A percentile compares a stretch with the other conserved stretches of the same genome.
Evolutionary conservation across 92 coral and sea anemone genomes (phyloP).

Genomic region (Palythoa heliodiscus): DNA sequence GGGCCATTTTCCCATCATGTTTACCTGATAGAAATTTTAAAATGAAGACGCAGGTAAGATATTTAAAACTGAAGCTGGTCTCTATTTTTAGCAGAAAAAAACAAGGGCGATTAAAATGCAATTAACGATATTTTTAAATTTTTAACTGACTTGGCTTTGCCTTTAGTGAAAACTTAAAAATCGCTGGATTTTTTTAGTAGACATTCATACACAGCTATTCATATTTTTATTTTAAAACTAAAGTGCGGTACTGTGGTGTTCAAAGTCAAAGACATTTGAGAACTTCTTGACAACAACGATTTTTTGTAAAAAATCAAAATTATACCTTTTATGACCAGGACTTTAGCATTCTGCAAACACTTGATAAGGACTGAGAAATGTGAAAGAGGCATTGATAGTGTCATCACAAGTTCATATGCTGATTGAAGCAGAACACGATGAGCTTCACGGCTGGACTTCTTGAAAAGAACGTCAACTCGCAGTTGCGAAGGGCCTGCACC

Average conservation of each 20-base stretch:
- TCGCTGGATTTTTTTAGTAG: background rate
- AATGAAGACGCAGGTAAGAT: background rate
- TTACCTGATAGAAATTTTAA: background rate
- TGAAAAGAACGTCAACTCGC: conserved; percentile 18
- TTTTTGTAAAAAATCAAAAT: conserved; percentile 5
- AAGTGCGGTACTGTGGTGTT: conserved; percentile 5
- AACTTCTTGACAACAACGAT: conserved; percentile 20
- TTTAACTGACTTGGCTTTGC: too few relatives aligned
- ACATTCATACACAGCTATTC: background rate
- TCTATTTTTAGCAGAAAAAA: background rate
- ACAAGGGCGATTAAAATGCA: background rate
- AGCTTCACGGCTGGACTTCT: conserved; percentile 35
- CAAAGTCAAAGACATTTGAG: conserved; percentile 5
- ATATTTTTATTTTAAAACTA: conserved; percentile 1
- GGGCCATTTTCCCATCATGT: background rate
- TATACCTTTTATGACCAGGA: conserved; percentile 36
- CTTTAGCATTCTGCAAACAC: conserved; percentile 19
- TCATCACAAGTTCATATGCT: conserved; percentile 39
- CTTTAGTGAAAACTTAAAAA: background rate
- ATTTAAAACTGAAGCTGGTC: background rate
- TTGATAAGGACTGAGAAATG: conserved; percentile 43
- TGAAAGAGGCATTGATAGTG: conserved; percentile 38
- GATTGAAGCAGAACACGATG: conserved; percentile 35
- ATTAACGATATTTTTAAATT: too few relatives aligned
- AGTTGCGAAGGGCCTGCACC: conserved; percentile 44